phyloP scores from a whole-genome alignment of 1,140 invertebrate species.

The Danaus melanippus region DNA sequence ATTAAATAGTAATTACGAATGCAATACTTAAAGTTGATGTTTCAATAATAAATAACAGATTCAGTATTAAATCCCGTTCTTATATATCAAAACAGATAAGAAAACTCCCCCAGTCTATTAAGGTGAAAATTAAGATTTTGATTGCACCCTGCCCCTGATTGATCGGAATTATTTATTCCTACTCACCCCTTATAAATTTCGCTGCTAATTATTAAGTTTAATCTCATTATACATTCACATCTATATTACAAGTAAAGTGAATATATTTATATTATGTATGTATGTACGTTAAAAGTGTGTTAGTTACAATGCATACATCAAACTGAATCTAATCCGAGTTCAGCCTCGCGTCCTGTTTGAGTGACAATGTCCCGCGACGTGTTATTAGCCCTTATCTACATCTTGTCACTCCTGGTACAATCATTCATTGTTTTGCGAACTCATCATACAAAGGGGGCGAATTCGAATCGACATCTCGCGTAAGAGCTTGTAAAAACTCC shows the following conservation, averaged over 20 bases:
- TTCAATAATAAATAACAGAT: no score
- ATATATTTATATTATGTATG: no score
- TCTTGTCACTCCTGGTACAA: slow-evolving; percentile 57
- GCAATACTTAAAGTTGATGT: no score
- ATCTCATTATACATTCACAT: no score
- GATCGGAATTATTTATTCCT: slow-evolving; percentile 45
- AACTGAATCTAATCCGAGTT: background rate
- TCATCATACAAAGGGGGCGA: slow-evolving; percentile 41
- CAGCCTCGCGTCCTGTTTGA: slow-evolving; percentile 15
- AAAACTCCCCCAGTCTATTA: slow-evolving; percentile 17
- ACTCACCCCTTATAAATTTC: slow-evolving; percentile 6
- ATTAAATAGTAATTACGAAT: no score
- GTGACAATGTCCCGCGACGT: slow-evolving; percentile 24
- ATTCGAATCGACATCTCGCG: slow-evolving; percentile 65
- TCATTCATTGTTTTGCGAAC: slow-evolving; percentile 57
- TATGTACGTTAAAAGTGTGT: no score
- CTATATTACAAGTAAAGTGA: no score
- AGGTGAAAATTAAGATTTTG: slow-evolving; percentile 41
- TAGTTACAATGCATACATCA: no score
- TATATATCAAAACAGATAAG: no score
- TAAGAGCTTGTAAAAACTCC: slow-evolving; percentile 66
- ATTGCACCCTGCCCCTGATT: slow-evolving; percentile 30
- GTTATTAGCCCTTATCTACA: slow-evolving; percentile 59
- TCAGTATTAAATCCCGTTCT: no score
- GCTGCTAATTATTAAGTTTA: no score